A percentile compares a stretch with the other conserved stretches of the same genome.
phyloP scores from a whole-genome alignment of 1,140 invertebrate genomes.

The Cherax quadricarinatus region DNA sequence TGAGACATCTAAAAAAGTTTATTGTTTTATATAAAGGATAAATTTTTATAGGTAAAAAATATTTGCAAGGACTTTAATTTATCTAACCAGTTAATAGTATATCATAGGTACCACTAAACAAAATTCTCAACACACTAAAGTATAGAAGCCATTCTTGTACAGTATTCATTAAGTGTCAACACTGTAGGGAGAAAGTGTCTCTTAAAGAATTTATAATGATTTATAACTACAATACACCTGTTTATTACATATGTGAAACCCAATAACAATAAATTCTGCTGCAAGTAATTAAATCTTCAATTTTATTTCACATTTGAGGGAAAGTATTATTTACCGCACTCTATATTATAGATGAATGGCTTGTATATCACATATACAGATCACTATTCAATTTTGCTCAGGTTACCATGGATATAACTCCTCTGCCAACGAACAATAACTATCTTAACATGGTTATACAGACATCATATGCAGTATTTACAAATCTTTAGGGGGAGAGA shows the following conservation, averaged over 20 bases:
- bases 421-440: neutral
- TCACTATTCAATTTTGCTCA: neutral
- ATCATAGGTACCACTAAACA: neutral
- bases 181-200: neutral
- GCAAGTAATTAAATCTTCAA: too few species aligned
- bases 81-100: constrained; percentile 2
- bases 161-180: neutral
- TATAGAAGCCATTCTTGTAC: neutral
- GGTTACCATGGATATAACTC: neutral
- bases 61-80: neutral
- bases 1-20: constrained; percentile 2
- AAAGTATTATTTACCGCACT: neutral
- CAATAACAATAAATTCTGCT: neutral
- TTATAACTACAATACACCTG: neutral
- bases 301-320: neutral
- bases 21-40: neutral
- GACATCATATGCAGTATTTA: neutral
- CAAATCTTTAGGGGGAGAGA: neutral
- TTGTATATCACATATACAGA: neutral
- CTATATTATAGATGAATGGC: neutral
- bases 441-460: neutral
- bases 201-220: neutral
- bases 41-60: neutral
- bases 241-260: neutral
- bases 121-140: neutral